These are phyloP conservation scores for Lepidotrigona ventralis DNA, from an alignment of 1,140 invertebrate genomes.

Conservation along the genomic window DNA sequence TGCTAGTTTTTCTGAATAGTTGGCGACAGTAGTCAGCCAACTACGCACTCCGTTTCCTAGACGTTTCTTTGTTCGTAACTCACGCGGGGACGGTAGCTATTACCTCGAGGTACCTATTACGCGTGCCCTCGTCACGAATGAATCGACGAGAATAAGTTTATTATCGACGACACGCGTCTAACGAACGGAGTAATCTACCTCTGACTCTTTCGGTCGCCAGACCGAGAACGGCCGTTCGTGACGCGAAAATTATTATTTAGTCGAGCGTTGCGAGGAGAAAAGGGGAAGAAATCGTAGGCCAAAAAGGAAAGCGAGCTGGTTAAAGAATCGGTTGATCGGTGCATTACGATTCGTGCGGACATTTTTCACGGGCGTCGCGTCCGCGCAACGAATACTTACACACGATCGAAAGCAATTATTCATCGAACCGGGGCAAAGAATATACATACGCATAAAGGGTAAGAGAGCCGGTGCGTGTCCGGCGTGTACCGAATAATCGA, in stretches of 20 bases:
- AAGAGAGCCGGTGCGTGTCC: slow-evolving; percentile 34
- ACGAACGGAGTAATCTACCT: neutral
- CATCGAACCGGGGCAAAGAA: slow-evolving; percentile 51
- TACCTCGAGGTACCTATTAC: neutral
- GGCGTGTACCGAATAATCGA: slow-evolving; percentile 49
- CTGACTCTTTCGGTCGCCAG: neutral
- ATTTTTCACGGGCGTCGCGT: slow-evolving; percentile 36
- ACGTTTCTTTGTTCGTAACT: slow-evolving; percentile 22
- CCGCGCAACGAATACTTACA: neutral
- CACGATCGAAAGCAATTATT: slow-evolving; percentile 48
- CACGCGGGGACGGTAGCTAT: neutral
- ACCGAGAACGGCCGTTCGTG: too few relatives aligned
- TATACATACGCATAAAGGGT: slow-evolving; percentile 41
- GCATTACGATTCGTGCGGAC: slow-evolving; percentile 28
- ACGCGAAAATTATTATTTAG: slow-evolving; percentile 1
- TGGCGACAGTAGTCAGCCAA: slow-evolving; percentile 25
- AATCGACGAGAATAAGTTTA: slow-evolving; percentile 24
- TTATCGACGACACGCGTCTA: slow-evolving; percentile 7
- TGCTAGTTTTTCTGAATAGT: slow-evolving; percentile 49
- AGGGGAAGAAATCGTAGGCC: neutral
- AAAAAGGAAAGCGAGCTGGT: too few relatives aligned
- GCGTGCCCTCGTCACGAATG: neutral
- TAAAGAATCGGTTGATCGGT: neutral
- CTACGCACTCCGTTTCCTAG: neutral
- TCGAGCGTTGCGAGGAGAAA: neutral